These are phyloP conservation scores for Calidris pugnax DNA, from an alignment of 2,113 vertebrate genomes.

Conservation along the genomic window DNA sequence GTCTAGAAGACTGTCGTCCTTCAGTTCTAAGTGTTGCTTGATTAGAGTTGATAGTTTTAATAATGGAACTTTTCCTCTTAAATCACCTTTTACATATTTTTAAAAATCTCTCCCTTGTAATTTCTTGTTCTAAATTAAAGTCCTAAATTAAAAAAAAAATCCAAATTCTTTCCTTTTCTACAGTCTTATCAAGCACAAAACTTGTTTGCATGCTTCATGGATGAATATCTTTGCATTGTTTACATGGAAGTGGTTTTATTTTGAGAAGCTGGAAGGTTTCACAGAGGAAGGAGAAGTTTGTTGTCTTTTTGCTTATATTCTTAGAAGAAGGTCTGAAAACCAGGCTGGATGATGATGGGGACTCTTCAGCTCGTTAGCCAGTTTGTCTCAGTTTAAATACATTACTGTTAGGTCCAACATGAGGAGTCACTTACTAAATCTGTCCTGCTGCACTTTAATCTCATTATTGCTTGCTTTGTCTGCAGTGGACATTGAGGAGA, in stretches of 20 bases:
- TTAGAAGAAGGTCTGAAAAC: neutral
- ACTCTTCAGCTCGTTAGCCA: neutral
- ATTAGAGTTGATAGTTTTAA: neutral
- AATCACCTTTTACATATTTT: neutral
- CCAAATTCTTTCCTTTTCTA: neutral
- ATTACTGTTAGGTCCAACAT: neutral
- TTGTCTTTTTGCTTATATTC: neutral
- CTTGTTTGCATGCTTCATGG: neutral
- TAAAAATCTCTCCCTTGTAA: neutral
- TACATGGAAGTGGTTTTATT: neutral
- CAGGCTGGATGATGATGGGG: neutral
- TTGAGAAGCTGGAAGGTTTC: neutral
- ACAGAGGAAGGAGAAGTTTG: neutral
- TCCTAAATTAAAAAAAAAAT: neutral
- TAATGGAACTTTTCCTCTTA: neutral
- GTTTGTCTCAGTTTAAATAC: neutral
- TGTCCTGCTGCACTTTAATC: neutral
- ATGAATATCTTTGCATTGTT: neutral
- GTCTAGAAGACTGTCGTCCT: neutral
- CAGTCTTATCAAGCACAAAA: neutral
- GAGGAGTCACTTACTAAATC: neutral
- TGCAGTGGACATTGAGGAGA: neutral
- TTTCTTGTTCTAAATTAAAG: neutral
- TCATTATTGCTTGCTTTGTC: neutral
- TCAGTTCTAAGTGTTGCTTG: neutral